Base-by-base conservation (phyloP, 2,888 invertebrate genomes). In the Melinaea menophilus region DNA sequence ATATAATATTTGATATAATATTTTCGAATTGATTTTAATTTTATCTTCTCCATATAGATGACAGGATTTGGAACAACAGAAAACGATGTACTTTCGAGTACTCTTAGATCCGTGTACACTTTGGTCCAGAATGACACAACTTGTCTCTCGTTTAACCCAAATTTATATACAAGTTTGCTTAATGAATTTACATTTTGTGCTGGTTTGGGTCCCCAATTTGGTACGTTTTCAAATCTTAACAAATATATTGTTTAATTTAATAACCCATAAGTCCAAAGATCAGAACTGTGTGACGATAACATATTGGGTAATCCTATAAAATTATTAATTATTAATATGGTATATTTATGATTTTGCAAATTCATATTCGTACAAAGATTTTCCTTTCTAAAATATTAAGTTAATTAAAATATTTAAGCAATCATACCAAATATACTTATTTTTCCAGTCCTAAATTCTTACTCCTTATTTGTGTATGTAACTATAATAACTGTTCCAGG, bases 111-210 rank as follows among this genome's bases (percentile, higher is more conserved):
- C 4, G 84, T 91, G 0, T 81, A 90, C 61, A 83, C 92, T 5
- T 80, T 90, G 63, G 83, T 93, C 1, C 89, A 93, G 22, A 79
- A 87, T n/a, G 88, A 91, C 56, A 76, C 85, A 0, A 82, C 86
- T 0, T 94, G 94, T 72, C 82, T 91, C 2, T 69, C 80, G 1
- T 85, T 85, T 59, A 86, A 91, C 56, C 83, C 84, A 0, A 75
- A 77, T 3, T 84, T 93, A 46, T 93, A 94, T 74, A 74, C 78
- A 13, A 86, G 85, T 64, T 88, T 92, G 59, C 73, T 94, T 12
- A 92, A 92, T 60, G 92, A 92, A 69, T 92, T 93, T 59, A 91
- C 92, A 2, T 92, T 94, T 72, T 94, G 94, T 73, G 94, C 92
- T 61, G 93, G 93, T 58, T 93, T 91, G 81, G 86, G 86, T 56